Conservation (phyloP, 2,888 invertebrate species). For the Lithophane socia region DNA sequence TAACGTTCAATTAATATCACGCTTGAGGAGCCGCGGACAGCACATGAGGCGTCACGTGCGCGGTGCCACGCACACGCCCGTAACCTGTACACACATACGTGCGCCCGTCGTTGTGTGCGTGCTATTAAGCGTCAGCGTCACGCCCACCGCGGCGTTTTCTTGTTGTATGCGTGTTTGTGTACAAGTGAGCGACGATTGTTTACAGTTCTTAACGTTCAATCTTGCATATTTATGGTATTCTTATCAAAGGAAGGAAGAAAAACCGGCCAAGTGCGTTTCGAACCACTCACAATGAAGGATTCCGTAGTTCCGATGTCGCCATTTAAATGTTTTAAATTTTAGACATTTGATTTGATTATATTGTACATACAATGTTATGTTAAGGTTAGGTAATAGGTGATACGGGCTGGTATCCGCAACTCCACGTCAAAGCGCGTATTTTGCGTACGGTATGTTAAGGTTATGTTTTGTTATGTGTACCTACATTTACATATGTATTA, state of each 20-base stretch:
- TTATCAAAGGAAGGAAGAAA: conserved; percentile 13
- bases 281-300: no score
- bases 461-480: no score
- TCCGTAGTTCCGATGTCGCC: no score
- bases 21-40: conserved; percentile 49
- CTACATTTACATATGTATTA: no score
- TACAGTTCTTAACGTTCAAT: conserved; percentile 41
- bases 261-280: no score
- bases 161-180: conserved; percentile 33
- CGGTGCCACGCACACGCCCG: conserved; percentile 7
- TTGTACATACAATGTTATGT: no score
- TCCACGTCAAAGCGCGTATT: no score
- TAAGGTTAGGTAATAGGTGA: no score
- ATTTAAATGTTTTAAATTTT: no score
- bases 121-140: conserved; percentile 30
- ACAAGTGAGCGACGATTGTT: conserved; percentile 23
- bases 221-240: conserved; percentile 25
- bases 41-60: conserved; percentile 57
- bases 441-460: no score
- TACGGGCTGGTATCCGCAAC: no score
- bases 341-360: no score
- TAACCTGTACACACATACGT: conserved; percentile 23
- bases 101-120: conserved; percentile 11
- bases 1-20: conserved; percentile 51
- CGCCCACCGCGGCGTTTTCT: conserved; percentile 20